Evolutionary conservation across 2,888 invertebrate genomes (phyloP).

Genomic region (Leptogaster cylindrica): DNA sequence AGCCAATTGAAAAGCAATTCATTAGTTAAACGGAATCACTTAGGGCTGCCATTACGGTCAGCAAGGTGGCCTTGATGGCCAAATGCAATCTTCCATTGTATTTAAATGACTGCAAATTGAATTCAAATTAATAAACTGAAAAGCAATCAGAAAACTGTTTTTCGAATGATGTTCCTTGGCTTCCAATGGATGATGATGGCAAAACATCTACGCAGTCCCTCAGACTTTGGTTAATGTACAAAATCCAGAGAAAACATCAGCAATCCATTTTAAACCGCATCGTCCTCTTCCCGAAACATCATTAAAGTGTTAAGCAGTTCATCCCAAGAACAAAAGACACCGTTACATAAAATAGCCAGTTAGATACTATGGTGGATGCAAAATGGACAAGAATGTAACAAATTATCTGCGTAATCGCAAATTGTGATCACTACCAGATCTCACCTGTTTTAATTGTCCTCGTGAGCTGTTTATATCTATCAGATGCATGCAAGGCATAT

Average conservation of each 20-base stretch:
- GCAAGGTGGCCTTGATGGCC: conserved; percentile 4
- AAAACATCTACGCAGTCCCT: not conserved
- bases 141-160: conserved; percentile 2
- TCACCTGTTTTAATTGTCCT: conserved; percentile 39
- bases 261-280: too few species aligned
- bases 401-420: conserved; percentile 38
- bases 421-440: conserved; percentile 38
- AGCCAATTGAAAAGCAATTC: conserved; percentile 15
- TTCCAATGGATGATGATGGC: not conserved
- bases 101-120: conserved; percentile 40
- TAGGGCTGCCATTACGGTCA: not conserved
- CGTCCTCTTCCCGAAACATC: conserved; percentile 2
- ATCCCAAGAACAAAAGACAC: conserved; percentile 26
- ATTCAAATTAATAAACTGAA: conserved; percentile 38
- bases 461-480: conserved; percentile 39
- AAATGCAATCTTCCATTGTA: conserved; percentile 18
- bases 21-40: conserved; percentile 29
- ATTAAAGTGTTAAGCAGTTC: conserved; percentile 27
- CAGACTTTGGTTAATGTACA: not conserved
- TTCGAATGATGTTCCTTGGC: not conserved
- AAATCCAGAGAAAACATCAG: too few species aligned
- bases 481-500: conserved; percentile 31
- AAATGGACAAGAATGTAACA: conserved; percentile 35
- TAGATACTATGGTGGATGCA: conserved; percentile 7
- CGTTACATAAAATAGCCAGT: conserved; percentile 16